Evolutionary conservation across 1,140 invertebrate species (phyloP).

Genomic region (Bursaphelenchus mucronatus): DNA sequence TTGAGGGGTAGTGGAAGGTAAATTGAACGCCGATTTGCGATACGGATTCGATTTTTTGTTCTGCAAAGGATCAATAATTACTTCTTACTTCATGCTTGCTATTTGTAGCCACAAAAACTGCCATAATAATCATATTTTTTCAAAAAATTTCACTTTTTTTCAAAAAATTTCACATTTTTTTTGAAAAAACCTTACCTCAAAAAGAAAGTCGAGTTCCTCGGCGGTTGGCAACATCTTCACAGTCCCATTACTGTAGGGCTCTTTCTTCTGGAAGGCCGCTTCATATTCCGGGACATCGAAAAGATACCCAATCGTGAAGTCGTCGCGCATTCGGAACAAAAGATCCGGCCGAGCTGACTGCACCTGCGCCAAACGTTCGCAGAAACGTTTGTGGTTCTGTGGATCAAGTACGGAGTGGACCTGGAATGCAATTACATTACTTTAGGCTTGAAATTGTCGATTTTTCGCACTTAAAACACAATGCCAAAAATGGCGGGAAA

Average conservation of each 20-base stretch:
- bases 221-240: not conserved
- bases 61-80: not conserved
- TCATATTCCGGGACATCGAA: conserved; percentile 9
- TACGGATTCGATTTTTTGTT: conserved; percentile 12
- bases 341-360: conserved; percentile 5
- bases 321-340: conserved; percentile 8
- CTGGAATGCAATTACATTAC: no score
- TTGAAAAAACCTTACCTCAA: conserved; percentile 6
- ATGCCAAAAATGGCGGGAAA: no score
- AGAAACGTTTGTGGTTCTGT: not conserved
- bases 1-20: conserved; percentile 14
- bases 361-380: conserved; percentile 2
- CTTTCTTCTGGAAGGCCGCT: not conserved
- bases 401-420: conserved; percentile 6
- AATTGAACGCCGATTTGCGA: not conserved
- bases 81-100: no score
- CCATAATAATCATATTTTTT: not conserved
- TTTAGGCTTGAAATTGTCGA: no score
- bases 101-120: no score
- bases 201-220: conserved; percentile 3
- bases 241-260: not conserved
- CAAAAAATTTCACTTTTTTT: not conserved
- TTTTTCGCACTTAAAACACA: no score
- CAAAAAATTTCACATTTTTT: not conserved
- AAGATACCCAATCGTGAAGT: conserved; percentile 13